These are phyloP conservation scores for Hofmannophila pseudospretella DNA, from an alignment of 2,888 invertebrate genomes.

Conservation along the genomic window DNA sequence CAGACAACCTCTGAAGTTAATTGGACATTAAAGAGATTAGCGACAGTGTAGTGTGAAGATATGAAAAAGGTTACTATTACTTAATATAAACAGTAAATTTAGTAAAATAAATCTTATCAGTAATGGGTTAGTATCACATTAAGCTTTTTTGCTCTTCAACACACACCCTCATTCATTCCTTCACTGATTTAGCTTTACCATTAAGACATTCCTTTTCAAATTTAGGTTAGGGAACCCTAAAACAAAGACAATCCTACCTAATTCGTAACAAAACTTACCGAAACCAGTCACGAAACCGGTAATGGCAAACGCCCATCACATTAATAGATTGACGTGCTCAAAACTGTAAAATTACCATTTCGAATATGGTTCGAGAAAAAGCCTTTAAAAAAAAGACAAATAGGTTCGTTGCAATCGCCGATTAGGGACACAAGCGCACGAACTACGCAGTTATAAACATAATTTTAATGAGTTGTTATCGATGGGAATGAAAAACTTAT, in stretches of 20 bases:
- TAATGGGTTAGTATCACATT: too few relatives aligned
- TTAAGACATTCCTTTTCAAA: too few relatives aligned
- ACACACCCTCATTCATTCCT: too few relatives aligned
- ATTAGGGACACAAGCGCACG: slow-evolving; percentile 51
- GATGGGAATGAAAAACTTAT: slow-evolving; percentile 18
- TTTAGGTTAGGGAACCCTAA: slow-evolving; percentile 10
- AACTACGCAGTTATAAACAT: slow-evolving; percentile 37
- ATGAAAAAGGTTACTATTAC: too few relatives aligned
- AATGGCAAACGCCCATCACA: slow-evolving; percentile 51
- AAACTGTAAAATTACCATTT: slow-evolving; percentile 75
- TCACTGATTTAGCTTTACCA: too few relatives aligned
- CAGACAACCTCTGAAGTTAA: too few relatives aligned
- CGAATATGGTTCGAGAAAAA: slow-evolving; percentile 44
- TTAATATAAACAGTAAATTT: too few relatives aligned
- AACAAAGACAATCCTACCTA: slow-evolving; percentile 39
- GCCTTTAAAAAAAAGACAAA: slow-evolving; percentile 34
- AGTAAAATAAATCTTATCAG: too few relatives aligned
- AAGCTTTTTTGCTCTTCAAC: too few relatives aligned
- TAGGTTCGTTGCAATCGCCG: slow-evolving; percentile 42
- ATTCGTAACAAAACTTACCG: slow-evolving; percentile 39
- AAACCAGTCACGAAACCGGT: slow-evolving; percentile 61
- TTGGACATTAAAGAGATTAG: too few relatives aligned
- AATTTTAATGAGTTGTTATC: slow-evolving; percentile 57
- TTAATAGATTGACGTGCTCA: slow-evolving; percentile 73
- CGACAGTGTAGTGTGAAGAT: too few relatives aligned